phyloP scores from a whole-genome alignment of 2,113 vertebrate species.

The Trachemys scripta region DNA sequence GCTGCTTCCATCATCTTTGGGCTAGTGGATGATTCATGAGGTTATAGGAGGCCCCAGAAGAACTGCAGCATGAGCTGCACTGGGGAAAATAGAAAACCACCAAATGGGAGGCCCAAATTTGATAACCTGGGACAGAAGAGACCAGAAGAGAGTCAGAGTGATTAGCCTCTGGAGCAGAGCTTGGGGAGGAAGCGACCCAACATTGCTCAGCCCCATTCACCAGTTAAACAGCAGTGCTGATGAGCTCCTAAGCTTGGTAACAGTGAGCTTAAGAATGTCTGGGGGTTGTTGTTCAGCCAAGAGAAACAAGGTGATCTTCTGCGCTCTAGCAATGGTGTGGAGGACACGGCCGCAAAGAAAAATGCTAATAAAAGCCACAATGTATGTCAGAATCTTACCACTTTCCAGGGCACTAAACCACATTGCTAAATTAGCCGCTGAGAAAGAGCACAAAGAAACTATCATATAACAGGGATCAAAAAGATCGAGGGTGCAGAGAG shows the following conservation, averaged over 20 bases:
- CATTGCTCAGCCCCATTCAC: not conserved
- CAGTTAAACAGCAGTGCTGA: not conserved
- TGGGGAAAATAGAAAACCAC: not conserved
- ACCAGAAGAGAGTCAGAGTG: too few relatives aligned
- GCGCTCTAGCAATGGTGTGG: not conserved
- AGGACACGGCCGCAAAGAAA: not conserved
- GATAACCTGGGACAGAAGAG: not conserved
- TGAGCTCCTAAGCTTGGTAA: not conserved
- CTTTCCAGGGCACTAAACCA: not conserved
- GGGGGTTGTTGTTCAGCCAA: not conserved
- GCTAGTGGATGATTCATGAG: not conserved
- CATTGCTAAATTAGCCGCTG: not conserved
- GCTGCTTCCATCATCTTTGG: not conserved
- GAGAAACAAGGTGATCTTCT: not conserved
- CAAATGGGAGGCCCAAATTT: not conserved
- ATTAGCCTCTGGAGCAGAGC: not conserved
- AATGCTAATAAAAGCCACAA: not conserved
- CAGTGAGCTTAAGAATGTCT: not conserved
- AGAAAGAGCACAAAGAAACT: not conserved
- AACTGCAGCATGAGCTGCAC: not conserved
- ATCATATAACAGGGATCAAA: slow-evolving; percentile 26
- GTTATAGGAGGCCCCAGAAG: not conserved
- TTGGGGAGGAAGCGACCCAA: not conserved
- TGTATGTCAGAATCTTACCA: not conserved
- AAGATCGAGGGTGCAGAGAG: slow-evolving; percentile 1